Conservation (phyloP, 2,888 invertebrate species). For the Volucella bombylans region DNA sequence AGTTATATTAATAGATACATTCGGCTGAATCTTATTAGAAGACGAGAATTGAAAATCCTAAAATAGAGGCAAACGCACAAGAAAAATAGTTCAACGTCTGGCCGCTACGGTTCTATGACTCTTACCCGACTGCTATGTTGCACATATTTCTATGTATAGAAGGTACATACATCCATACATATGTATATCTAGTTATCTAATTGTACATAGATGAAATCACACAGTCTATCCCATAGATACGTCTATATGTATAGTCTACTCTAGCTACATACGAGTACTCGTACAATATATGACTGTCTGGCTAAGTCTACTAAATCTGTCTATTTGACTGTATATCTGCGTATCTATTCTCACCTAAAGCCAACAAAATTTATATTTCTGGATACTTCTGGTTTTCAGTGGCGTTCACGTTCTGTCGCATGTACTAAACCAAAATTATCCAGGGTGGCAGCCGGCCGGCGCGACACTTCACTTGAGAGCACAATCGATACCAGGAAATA, state of each 20-base stretch:
- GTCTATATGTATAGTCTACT: conserved; percentile 15
- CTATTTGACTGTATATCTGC: conserved; percentile 51
- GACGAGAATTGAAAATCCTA: conserved; percentile 45
- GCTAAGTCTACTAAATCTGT: conserved; percentile 54
- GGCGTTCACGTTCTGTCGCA: conserved; percentile 38
- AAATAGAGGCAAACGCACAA: conserved; percentile 63
- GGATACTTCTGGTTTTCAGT: conserved; percentile 15
- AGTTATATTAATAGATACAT: conserved; percentile 71
- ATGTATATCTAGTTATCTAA: conserved; percentile 33
- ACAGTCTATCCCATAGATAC: conserved; percentile 33
- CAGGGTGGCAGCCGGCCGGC: conserved; percentile 40
- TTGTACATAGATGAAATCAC: conserved; percentile 42
- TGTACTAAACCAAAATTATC: conserved; percentile 45
- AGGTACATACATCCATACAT: background rate
- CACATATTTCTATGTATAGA: conserved; percentile 33
- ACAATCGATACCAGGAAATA: conserved; percentile 41
- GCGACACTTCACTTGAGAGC: conserved; percentile 24
- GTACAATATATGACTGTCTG: conserved; percentile 42
- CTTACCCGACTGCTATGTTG: conserved; percentile 39
- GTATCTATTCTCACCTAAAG: conserved; percentile 65
- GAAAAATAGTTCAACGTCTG: conserved; percentile 68
- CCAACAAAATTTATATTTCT: conserved; percentile 3
- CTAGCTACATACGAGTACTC: too few species aligned
- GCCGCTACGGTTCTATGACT: conserved; percentile 71
- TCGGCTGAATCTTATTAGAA: conserved; percentile 64